Conservation (phyloP, 2,888 invertebrate genomes). For the Cephus spinipes region DNA sequence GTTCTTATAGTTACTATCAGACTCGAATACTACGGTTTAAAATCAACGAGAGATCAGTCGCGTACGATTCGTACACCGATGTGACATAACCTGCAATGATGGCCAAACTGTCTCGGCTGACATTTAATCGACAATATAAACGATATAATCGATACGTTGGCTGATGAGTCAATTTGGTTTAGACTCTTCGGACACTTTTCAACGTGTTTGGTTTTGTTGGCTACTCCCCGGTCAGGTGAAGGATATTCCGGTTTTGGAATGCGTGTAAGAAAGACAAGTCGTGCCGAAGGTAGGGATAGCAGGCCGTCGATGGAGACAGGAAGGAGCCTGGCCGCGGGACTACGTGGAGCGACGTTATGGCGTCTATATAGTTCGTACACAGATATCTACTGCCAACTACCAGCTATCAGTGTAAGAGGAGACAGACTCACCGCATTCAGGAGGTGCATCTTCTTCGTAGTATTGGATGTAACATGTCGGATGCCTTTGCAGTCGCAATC, state of each 20-base stretch:
- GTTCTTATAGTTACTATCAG: background rate
- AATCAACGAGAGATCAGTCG: background rate
- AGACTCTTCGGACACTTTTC: background rate
- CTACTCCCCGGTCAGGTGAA: conserved; percentile 2
- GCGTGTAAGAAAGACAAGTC: conserved; percentile 29
- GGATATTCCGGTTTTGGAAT: conserved; percentile 20
- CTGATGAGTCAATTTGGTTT: background rate
- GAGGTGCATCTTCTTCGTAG: background rate
- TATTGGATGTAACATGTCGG: background rate
- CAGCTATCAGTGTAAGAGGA: background rate
- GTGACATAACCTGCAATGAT: background rate
- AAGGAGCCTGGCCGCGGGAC: conserved; percentile 29
- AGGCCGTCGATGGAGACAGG: conserved; percentile 23
- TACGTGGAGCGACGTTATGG: conserved; percentile 15
- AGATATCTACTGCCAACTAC: background rate
- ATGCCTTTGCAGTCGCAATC: background rate
- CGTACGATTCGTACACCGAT: background rate
- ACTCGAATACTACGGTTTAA: background rate
- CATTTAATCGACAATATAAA: background rate
- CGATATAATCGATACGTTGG: background rate
- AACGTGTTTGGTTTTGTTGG: background rate
- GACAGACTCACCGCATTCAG: background rate
- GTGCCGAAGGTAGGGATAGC: conserved; percentile 12
- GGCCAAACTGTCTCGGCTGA: background rate
- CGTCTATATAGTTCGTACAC: background rate